Percentiles rank a stretch among this genome's conserved stretches.
Evolutionary conservation across 2,888 invertebrate species (phyloP).

Genomic region (Belgica antarctica): DNA sequence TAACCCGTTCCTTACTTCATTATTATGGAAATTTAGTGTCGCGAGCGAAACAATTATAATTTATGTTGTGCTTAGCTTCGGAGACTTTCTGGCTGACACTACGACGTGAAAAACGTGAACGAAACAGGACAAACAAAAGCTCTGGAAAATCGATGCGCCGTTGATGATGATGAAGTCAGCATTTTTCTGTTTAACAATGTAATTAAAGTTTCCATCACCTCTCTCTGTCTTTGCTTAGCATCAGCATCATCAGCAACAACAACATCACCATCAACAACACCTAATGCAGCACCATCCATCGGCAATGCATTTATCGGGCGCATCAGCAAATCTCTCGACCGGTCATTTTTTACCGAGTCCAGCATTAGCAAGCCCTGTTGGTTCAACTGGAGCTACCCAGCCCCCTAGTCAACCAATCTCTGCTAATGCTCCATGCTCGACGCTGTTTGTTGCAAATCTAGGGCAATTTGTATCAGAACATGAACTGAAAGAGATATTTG

Average conservation of each 20-base stretch:
- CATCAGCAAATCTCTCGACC: constrained; percentile 61
- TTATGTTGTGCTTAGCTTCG: background rate
- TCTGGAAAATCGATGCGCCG: no score
- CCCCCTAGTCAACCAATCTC: constrained; percentile 59
- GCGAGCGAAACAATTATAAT: constrained; percentile 37
- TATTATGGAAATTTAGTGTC: constrained; percentile 42
- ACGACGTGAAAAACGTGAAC: background rate
- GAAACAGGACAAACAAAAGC: background rate
- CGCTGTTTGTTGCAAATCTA: constrained; percentile 97
- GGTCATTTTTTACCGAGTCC: constrained; percentile 86
- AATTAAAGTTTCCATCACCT: background rate
- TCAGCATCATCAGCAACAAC: constrained; percentile 47
- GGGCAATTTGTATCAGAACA: constrained; percentile 97
- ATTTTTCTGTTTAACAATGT: background rate
- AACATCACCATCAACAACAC: constrained; percentile 59
- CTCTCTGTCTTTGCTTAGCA: background rate
- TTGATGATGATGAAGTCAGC: background rate
- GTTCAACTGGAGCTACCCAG: constrained; percentile 66
- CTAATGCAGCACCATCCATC: constrained; percentile 63
- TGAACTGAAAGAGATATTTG: constrained; percentile 96
- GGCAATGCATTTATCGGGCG: constrained; percentile 61
- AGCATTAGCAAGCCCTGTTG: constrained; percentile 86
- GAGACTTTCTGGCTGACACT: constrained; percentile 36
- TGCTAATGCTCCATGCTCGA: constrained; percentile 87
- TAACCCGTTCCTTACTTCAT: constrained; percentile 23